A percentile compares a stretch with the other conserved stretches of the same genome.
These are phyloP conservation scores for Tinea semifulvella DNA, from an alignment of 2,888 invertebrate genomes.

Conservation along the genomic window DNA sequence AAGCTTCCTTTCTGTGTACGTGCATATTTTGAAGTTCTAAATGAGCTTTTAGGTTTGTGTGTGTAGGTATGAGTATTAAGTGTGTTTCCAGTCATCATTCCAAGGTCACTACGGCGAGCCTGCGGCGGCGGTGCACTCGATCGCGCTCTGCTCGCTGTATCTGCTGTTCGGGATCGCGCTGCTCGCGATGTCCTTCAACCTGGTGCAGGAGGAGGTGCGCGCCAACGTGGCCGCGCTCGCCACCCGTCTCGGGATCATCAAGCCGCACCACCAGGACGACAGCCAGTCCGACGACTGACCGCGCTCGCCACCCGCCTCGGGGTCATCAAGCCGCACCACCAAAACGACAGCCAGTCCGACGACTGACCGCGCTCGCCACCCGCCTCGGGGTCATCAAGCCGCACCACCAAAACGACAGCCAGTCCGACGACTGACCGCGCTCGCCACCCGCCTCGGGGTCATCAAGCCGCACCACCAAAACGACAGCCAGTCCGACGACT, in stretches of 20 bases:
- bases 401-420: slow-evolving; percentile 66
- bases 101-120: slow-evolving; percentile 26
- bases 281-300: slow-evolving; percentile 69
- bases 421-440: slow-evolving; percentile 70
- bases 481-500: slow-evolving; percentile 47
- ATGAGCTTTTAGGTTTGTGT: too few species aligned
- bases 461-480: slow-evolving; percentile 79
- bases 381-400: slow-evolving; percentile 89
- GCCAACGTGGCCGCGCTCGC: slow-evolving; percentile 88
- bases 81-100: slow-evolving; percentile 6
- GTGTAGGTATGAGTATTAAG: too few species aligned
- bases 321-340: slow-evolving; percentile 81
- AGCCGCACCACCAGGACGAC: slow-evolving; percentile 73
- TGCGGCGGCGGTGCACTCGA: slow-evolving; percentile 55
- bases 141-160: slow-evolving; percentile 91
- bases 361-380: slow-evolving; percentile 72
- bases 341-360: slow-evolving; percentile 23
- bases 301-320: slow-evolving; percentile 86
- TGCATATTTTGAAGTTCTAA: too few species aligned
- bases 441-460: slow-evolving; percentile 87
- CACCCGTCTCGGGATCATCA: slow-evolving; percentile 86
- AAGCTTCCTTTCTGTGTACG: too few species aligned
- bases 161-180: slow-evolving; percentile 93
- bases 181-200: slow-evolving; percentile 95
- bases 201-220: slow-evolving; percentile 94